Base-by-base conservation (phyloP, 2,888 invertebrate genomes). In the Augiades crinisus region DNA sequence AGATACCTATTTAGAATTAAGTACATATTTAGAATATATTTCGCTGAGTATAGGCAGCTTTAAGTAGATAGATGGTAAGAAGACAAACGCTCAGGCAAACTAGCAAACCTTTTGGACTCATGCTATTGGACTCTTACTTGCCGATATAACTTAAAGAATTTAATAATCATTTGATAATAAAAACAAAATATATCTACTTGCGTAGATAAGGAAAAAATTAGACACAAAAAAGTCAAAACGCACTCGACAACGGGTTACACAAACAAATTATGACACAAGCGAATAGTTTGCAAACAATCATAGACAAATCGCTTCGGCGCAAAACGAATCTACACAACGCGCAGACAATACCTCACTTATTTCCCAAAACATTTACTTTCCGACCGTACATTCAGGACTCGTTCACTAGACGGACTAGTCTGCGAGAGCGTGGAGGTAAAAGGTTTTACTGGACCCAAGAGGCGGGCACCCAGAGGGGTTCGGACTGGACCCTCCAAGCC, bases 391-490 rank as follows among this genome's bases (percentile, higher is more conserved):
- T 19, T 19, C 19, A 19, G 19, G 3, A 19, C 19, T 4, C 5
- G 5, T 19, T 27, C 27, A 16, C n/a, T 30, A 27, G 5, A 38
- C n/a, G 3, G 27, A n/a, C n/a, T 41, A 41, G 49, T 41, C 49
- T 24, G 34, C 22, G 17, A 4, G 17, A 49, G 41, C 8, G 8
- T 24, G 27, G 27, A 36, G 43, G 36, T 50, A 30, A 6, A 43
- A 43, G 8, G 19, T 21, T 38, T 38, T 45, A 96, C 91, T 96
- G 96, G 63, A 97, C 95, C 98, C 98, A 98, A 5, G 95, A 94
- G 30, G 96, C 95, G 21, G 99, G 99, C 30, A 98, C 98, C 99
- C 99, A 99, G 10, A 97, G 92, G 0, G 98, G 97, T 72, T 98
- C 97, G 0, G 94, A 94, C 84, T 99, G 98, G 19, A 98, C 93